Percentiles rank a stretch among this genome's conserved stretches.
These are phyloP conservation scores for Calliphora vomitoria DNA, from an alignment of 2,888 invertebrate species.

Conservation along the genomic window DNA sequence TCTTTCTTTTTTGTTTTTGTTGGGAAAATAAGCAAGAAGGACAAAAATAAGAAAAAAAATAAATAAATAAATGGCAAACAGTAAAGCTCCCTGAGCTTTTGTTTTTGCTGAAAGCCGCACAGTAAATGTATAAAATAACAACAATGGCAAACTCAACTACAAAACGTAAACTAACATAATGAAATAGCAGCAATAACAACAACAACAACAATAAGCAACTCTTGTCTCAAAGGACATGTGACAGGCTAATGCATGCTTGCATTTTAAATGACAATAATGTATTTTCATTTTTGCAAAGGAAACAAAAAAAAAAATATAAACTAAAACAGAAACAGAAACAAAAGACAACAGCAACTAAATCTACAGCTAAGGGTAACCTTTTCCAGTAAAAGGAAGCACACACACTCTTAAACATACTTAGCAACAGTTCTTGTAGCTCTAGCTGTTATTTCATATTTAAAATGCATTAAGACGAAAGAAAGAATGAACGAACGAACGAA, in stretches of 20 bases:
- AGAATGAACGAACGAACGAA: neutral
- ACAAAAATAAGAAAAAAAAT: constrained; percentile 56
- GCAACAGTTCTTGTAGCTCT: constrained; percentile 22
- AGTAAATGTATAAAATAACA: constrained; percentile 64
- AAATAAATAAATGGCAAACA: constrained; percentile 68
- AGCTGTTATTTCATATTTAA: constrained; percentile 63
- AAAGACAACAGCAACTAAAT: constrained; percentile 52
- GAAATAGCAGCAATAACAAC: constrained; percentile 47
- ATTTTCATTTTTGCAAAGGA: constrained; percentile 79
- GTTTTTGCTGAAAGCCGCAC: constrained; percentile 70
- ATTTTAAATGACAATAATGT: constrained; percentile 84
- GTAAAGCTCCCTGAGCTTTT: constrained; percentile 65
- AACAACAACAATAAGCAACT: constrained; percentile 65
- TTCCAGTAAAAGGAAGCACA: constrained; percentile 42
- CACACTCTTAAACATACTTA: constrained; percentile 5
- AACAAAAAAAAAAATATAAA: constrained; percentile 26
- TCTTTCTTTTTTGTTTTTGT: neutral
- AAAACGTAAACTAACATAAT: constrained; percentile 63
- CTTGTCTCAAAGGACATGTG: constrained; percentile 82
- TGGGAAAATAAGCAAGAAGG: constrained; percentile 51
- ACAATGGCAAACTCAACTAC: constrained; percentile 58
- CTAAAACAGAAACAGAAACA: neutral
- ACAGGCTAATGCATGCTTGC: constrained; percentile 84
- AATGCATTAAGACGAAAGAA: constrained; percentile 51
- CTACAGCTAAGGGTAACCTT: constrained; percentile 50